A percentile compares a stretch with the other conserved stretches of the same genome.
phyloP scores from a whole-genome alignment of 2,888 invertebrate genomes.

The Aplocera efformata region DNA sequence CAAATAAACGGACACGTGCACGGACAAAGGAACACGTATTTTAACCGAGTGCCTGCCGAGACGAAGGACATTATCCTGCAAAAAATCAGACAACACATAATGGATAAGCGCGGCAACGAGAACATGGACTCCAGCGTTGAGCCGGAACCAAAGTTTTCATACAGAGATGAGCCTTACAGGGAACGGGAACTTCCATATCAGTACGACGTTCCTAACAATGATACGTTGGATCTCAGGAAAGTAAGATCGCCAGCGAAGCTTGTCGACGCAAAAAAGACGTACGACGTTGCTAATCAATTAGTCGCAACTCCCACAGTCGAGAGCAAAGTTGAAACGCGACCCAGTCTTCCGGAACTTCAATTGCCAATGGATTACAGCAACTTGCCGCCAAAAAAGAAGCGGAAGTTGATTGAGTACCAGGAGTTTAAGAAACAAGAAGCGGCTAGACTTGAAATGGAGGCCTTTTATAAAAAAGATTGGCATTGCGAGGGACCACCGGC shows the following conservation, averaged over 20 bases:
- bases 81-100: conserved; percentile 76
- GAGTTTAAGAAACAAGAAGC: conserved; percentile 77
- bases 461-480: conserved; percentile 63
- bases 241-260: conserved; percentile 64
- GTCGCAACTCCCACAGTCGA: conserved; percentile 46
- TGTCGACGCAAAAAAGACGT: conserved; percentile 43
- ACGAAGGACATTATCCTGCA: conserved; percentile 74
- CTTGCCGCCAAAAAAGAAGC: conserved; percentile 77
- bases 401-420: conserved; percentile 76
- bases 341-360: conserved; percentile 69
- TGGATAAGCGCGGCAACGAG: conserved; percentile 72
- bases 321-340: conserved; percentile 52
- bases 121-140: conserved; percentile 47
- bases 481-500: conserved; percentile 50
- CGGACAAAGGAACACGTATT: conserved; percentile 55
- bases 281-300: conserved; percentile 40
- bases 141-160: conserved; percentile 56
- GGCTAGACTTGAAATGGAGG: conserved; percentile 64
- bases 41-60: conserved; percentile 69
- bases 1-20: conserved; percentile 44
- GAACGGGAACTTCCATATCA: conserved; percentile 47
- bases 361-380: conserved; percentile 76
- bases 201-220: conserved; percentile 48
- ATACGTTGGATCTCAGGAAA: conserved; percentile 70
- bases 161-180: conserved; percentile 57